Evolutionary conservation across 2,888 invertebrate species (phyloP).

Genomic region (Oxystoma pomonae): DNA sequence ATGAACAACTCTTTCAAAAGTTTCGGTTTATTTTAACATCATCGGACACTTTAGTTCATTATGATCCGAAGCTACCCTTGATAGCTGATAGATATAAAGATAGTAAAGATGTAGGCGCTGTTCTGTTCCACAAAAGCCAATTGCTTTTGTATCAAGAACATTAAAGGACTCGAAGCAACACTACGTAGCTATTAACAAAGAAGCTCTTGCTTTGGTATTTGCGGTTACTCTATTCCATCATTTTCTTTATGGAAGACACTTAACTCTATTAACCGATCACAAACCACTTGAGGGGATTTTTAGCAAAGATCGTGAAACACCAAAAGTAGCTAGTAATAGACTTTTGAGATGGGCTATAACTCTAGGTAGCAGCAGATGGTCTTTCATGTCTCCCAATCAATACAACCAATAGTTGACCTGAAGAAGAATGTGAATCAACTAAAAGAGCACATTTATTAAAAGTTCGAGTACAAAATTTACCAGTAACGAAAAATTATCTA

Average conservation of each 20-base stretch:
- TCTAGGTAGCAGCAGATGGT: constrained; percentile 14
- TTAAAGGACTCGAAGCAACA: constrained; percentile 17
- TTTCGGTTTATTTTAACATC: constrained; percentile 18
- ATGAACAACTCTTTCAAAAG: constrained; percentile 13
- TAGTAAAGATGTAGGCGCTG: constrained; percentile 12
- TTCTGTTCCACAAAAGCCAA: constrained; percentile 17
- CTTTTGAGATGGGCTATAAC: constrained; percentile 15
- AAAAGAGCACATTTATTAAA: too few relatives aligned
- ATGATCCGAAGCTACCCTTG: not conserved
- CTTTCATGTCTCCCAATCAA: constrained; percentile 13
- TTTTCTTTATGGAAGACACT: constrained; percentile 13
- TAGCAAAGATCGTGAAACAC: constrained; percentile 10
- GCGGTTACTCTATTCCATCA: constrained; percentile 17
- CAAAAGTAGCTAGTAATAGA: constrained; percentile 16
- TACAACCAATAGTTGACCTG: too few relatives aligned
- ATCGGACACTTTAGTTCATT: constrained; percentile 4
- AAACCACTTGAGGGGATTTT: constrained; percentile 18
- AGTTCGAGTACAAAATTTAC: too few relatives aligned
- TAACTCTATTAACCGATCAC: constrained; percentile 17
- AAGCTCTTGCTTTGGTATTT: constrained; percentile 19
- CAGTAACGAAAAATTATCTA: too few relatives aligned
- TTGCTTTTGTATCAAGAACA: constrained; percentile 14
- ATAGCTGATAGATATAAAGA: not conserved
- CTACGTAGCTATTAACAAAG: constrained; percentile 22
- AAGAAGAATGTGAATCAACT: too few relatives aligned